phyloP scores from a whole-genome alignment of 2,888 invertebrate genomes.

The Cheiracanthium punctorium region DNA sequence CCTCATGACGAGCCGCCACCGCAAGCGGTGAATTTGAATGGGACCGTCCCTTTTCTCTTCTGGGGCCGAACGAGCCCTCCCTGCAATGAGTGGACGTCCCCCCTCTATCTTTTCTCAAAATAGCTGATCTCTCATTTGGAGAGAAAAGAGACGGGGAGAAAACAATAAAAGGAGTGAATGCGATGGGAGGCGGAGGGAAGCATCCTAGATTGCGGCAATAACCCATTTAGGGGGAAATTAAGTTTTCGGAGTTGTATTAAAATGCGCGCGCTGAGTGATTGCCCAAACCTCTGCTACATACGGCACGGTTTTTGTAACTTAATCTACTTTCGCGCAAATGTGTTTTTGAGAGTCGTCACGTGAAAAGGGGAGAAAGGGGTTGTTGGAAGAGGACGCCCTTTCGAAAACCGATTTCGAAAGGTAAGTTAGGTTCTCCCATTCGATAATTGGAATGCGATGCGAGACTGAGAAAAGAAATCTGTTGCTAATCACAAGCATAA shows the following conservation, averaged over 20 bases:
- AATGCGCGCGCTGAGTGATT: not conserved
- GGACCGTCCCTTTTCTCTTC: no score
- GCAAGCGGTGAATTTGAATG: no score
- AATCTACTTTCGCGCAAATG: not conserved
- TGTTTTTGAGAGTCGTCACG: not conserved
- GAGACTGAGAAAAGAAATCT: no score
- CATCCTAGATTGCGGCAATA: slow-evolving; percentile 3
- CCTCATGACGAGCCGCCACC: no score
- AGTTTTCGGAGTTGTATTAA: slow-evolving; percentile 2
- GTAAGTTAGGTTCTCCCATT: no score
- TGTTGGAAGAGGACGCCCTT: not conserved
- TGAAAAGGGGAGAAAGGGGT: not conserved
- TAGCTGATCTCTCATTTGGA: not conserved
- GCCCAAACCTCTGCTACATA: not conserved
- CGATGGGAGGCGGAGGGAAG: not conserved
- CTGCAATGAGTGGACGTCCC: no score
- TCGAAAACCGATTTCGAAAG: not conserved
- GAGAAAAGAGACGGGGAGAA: not conserved
- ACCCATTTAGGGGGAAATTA: slow-evolving; percentile 1
- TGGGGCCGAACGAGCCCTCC: no score
- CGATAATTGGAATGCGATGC: no score
- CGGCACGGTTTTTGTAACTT: not conserved
- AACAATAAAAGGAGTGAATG: slow-evolving; percentile 8
- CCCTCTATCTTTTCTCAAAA: no score
- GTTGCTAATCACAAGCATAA: no score